Percentiles rank a stretch among this genome's conserved stretches.
phyloP scores from a whole-genome alignment of 2,888 invertebrate genomes.

The Tenthredo scrophulariae region DNA sequence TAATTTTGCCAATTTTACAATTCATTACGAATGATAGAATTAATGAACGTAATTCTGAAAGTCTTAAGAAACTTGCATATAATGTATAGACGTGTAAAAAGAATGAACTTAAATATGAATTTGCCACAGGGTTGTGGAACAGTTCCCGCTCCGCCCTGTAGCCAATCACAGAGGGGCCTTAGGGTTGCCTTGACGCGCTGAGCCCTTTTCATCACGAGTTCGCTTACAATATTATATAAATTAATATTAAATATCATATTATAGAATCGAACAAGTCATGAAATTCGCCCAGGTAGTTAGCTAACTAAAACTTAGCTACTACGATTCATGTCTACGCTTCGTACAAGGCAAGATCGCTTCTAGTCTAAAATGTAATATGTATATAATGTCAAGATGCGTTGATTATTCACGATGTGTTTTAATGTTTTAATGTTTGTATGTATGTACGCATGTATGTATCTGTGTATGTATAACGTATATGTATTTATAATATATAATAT shows the following conservation, averaged over 20 bases:
- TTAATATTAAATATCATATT: not conserved
- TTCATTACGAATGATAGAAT: constrained; percentile 21
- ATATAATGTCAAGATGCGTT: constrained; percentile 43
- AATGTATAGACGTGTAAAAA: constrained; percentile 44
- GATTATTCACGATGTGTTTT: constrained; percentile 15
- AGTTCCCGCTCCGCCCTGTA: constrained; percentile 56
- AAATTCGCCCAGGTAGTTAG: constrained; percentile 52
- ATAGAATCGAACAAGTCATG: constrained; percentile 37
- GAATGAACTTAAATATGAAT: constrained; percentile 55
- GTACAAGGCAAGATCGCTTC: constrained; percentile 57
- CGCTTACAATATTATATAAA: constrained; percentile 3
- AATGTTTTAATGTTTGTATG: not conserved
- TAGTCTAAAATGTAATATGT: constrained; percentile 53
- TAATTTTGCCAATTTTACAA: not conserved
- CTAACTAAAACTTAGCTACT: constrained; percentile 57
- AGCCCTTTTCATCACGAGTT: constrained; percentile 41
- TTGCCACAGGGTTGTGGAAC: constrained; percentile 56
- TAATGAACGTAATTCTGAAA: not conserved
- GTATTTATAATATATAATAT: constrained; percentile 28
- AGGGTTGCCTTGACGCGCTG: constrained; percentile 54
- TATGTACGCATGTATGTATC: not conserved
- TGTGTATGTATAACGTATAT: constrained; percentile 20
- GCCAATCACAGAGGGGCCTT: constrained; percentile 57
- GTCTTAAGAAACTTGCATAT: constrained; percentile 1
- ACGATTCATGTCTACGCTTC: constrained; percentile 59